phyloP scores from a whole-genome alignment of 1,140 invertebrate genomes.

The Melanaphis sacchari region DNA sequence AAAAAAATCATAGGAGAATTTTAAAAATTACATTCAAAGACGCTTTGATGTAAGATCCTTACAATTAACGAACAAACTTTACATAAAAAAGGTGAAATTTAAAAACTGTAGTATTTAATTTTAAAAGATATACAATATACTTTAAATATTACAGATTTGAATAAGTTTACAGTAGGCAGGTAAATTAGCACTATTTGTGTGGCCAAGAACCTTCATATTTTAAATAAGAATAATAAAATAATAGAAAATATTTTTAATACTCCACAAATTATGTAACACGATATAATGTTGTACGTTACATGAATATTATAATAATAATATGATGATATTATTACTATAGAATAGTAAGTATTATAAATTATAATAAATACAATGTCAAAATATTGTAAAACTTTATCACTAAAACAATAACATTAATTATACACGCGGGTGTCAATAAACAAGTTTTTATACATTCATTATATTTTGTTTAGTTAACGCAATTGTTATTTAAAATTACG shows the following conservation, averaged over 20 bases:
- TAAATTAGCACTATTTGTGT: not conserved
- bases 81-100: not conserved
- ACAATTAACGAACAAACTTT: not conserved
- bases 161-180: not conserved
- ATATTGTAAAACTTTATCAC: not conserved
- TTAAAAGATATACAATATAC: not conserved
- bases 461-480: not conserved
- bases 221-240: not conserved
- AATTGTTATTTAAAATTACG: constrained; percentile 1
- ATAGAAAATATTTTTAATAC: not conserved
- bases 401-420: not conserved
- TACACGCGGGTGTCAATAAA: not conserved
- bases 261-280: not conserved
- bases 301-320: not conserved
- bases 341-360: too few species aligned
- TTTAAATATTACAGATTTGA: not conserved
- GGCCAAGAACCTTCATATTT: not conserved
- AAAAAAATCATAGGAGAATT: too few species aligned
- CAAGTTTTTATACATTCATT: not conserved
- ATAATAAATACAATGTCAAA: not conserved
- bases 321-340: not conserved
- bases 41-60: not conserved
- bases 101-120: not conserved
- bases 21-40: not conserved
- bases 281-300: not conserved